Conservation (phyloP, 2,113 vertebrate species). For the Ameiurus melas region DNA sequence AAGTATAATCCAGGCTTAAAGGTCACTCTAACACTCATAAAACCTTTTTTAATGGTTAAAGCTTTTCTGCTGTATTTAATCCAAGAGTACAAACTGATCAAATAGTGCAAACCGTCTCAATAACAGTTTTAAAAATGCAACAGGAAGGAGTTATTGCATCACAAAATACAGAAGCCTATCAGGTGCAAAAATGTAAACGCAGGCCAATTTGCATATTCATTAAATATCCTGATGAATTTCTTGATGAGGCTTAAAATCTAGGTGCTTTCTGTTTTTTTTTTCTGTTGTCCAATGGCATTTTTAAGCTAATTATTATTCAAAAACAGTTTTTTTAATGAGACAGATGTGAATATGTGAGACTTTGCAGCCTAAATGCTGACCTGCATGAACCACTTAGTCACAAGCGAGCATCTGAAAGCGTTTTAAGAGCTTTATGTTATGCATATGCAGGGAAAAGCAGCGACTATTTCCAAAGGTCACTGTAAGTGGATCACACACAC, state of each 20-base stretch:
- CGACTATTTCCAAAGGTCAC: conserved; percentile 31
- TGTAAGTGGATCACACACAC: conserved; percentile 34
- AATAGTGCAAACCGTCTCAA: not conserved
- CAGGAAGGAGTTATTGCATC: not conserved
- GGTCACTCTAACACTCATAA: not conserved
- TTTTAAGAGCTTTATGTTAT: conserved; percentile 19
- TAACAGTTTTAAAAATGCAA: not conserved
- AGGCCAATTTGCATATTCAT: not conserved
- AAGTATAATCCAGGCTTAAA: not conserved
- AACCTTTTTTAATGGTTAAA: not conserved
- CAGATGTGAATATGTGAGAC: not conserved
- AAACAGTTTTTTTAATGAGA: not conserved
- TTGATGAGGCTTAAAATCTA: not conserved
- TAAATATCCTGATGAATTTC: not conserved
- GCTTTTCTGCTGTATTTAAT: not conserved
- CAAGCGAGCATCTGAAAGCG: not conserved
- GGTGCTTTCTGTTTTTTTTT: not conserved
- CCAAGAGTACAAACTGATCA: not conserved
- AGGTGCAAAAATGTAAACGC: not conserved
- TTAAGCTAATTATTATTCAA: not conserved
- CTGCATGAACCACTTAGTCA: not conserved
- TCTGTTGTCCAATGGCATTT: not conserved
- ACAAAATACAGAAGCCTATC: not conserved
- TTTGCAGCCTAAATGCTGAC: not conserved
- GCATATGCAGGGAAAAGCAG: conserved; percentile 24